phyloP scores from a whole-genome alignment of 2,797 vertebrate species.

The Gobio occitaniae region DNA sequence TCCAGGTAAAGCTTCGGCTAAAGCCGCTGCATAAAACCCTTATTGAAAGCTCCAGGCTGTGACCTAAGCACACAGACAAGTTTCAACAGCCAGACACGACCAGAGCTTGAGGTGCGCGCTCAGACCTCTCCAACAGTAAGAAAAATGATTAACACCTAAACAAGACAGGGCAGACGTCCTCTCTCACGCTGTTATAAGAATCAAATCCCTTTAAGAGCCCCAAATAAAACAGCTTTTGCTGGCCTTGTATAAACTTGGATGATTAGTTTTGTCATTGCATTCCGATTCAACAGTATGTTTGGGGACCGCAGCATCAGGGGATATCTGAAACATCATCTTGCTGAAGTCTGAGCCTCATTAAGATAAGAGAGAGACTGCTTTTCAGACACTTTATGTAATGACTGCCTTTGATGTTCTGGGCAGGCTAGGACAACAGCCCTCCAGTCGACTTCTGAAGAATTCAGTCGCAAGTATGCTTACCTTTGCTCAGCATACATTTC shows the following conservation, averaged over 20 bases:
- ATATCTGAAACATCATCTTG: conserved; percentile 26
- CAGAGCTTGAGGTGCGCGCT: conserved; percentile 26
- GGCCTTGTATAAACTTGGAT: conserved; percentile 17
- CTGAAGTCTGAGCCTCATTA: conserved; percentile 35
- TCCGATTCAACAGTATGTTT: neutral
- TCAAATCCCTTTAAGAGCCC: conserved; percentile 22
- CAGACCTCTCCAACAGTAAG: conserved; percentile 27
- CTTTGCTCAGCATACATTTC: conserved; percentile 16
- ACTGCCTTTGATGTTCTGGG: conserved; percentile 46
- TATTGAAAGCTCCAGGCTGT: conserved; percentile 35
- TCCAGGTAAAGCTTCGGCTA: conserved; percentile 41
- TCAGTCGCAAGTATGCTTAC: conserved; percentile 19
- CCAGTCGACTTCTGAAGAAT: conserved; percentile 29
- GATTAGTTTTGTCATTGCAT: neutral
- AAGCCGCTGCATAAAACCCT: conserved; percentile 43
- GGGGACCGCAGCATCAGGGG: conserved; percentile 14
- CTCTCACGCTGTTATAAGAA: neutral
- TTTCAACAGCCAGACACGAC: conserved; percentile 42
- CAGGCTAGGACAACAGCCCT: conserved; percentile 46
- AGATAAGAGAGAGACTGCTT: conserved; percentile 44
- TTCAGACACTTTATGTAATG: conserved; percentile 52
- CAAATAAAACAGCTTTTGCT: conserved; percentile 7
- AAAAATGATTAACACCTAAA: conserved; percentile 49
- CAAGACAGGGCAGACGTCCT: conserved; percentile 38
- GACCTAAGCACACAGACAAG: conserved; percentile 43